These are phyloP conservation scores for Harmothoe impar DNA, from an alignment of 2,888 invertebrate species.

Conservation along the genomic window DNA sequence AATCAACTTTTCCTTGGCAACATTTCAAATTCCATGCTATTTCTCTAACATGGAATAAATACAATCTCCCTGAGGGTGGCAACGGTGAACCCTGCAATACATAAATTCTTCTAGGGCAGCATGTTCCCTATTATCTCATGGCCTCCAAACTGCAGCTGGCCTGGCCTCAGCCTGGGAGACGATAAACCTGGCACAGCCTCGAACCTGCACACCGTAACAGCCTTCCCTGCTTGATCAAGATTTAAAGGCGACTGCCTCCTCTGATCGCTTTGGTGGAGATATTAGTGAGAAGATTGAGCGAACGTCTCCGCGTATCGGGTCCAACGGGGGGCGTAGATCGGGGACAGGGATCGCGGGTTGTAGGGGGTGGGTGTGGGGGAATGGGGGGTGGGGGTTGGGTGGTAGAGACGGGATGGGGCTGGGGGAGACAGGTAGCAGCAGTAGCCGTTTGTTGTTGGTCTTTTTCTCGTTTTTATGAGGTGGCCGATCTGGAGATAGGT, in stretches of 20 bases:
- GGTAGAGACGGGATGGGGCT: neutral
- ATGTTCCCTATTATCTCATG: too few relatives aligned
- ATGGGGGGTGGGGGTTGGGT: neutral
- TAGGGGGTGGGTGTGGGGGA: neutral
- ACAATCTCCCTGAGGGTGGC: too few relatives aligned
- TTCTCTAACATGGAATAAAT: too few relatives aligned
- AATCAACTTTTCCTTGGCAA: too few relatives aligned
- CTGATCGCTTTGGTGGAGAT: slow-evolving; percentile 29
- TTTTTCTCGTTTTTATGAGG: neutral
- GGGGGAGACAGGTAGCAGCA: neutral
- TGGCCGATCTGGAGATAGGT: neutral
- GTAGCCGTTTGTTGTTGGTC: neutral
- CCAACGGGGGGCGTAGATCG: neutral
- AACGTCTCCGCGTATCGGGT: neutral
- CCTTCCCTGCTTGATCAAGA: neutral
- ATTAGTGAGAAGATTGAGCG: slow-evolving; percentile 33
- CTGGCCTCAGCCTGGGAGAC: too few relatives aligned
- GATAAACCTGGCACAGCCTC: too few relatives aligned
- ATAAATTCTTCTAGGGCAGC: too few relatives aligned
- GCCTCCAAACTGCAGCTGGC: too few relatives aligned
- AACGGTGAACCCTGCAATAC: too few relatives aligned
- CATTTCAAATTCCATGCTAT: too few relatives aligned
- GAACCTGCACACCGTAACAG: too few relatives aligned
- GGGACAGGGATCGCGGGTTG: neutral
- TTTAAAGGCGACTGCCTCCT: slow-evolving; percentile 16